These are phyloP conservation scores for Monochamus saltuarius DNA, from an alignment of 1,140 invertebrate species.

Conservation along the genomic window DNA sequence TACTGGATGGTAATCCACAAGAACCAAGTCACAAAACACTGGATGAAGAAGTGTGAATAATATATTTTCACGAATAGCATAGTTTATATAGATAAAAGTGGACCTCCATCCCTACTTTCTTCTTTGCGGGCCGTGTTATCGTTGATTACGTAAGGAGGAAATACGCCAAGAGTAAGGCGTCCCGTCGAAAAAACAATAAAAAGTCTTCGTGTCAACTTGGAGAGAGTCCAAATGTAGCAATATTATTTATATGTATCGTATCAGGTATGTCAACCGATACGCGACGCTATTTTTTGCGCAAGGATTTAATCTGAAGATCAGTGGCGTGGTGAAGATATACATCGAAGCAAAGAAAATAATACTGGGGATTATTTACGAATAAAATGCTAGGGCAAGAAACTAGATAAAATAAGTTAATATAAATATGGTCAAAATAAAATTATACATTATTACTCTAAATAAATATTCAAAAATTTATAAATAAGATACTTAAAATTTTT, in stretches of 20 bases:
- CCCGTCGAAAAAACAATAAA: constrained; percentile 23
- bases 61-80: constrained; percentile 19
- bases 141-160: constrained; percentile 31
- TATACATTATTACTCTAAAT: no score
- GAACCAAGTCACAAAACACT: constrained; percentile 31
- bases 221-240: constrained; percentile 31
- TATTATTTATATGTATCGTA: constrained; percentile 30
- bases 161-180: constrained; percentile 19
- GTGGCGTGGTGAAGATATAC: neutral
- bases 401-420: no score
- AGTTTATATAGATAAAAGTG: constrained; percentile 11
- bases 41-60: constrained; percentile 20
- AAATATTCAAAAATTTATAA: no score
- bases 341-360: no score
- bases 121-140: constrained; percentile 24
- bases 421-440: no score
- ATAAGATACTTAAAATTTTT: no score
- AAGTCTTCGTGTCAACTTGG: constrained; percentile 8
- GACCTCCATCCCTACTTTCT: neutral
- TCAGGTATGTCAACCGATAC: constrained; percentile 5
- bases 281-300: constrained; percentile 11
- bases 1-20: constrained; percentile 21
- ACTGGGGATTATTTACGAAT: no score
- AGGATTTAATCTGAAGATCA: constrained; percentile 1
- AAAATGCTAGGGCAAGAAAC: no score